Conservation (phyloP, 2,113 vertebrate species). For the Capreolus pygargus region DNA sequence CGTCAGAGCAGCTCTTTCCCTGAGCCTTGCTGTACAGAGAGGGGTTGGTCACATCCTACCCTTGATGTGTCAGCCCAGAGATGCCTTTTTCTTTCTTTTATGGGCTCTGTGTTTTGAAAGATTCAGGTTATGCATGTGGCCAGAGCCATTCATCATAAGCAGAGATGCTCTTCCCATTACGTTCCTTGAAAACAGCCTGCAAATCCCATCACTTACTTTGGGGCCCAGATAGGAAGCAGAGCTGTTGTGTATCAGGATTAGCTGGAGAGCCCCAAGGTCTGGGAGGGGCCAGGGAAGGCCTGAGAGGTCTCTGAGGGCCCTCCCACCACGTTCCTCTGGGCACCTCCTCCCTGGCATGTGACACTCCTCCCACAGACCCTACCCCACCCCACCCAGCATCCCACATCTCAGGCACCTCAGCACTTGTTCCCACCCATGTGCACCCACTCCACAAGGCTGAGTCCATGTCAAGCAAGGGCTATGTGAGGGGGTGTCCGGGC, state of each 20-base stretch:
- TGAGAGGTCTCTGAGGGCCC: neutral
- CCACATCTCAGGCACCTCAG: neutral
- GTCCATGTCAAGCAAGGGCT: neutral
- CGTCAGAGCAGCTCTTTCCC: neutral
- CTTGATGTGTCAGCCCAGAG: neutral
- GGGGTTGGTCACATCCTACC: neutral
- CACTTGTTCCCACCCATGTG: neutral
- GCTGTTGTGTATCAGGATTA: neutral
- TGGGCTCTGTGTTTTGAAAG: constrained; percentile 8
- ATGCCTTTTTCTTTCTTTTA: neutral
- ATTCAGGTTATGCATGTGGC: neutral
- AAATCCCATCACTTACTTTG: neutral
- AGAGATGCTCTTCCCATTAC: neutral
- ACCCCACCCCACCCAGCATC: neutral
- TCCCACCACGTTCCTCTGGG: neutral
- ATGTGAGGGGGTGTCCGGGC: accelerated
- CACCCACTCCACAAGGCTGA: neutral
- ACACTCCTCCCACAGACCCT: too few relatives aligned
- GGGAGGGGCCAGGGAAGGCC: neutral
- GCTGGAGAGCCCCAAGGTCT: neutral
- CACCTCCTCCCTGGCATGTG: neutral
- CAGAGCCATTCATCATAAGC: neutral
- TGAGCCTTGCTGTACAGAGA: neutral
- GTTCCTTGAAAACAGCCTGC: neutral
- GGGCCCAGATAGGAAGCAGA: neutral